Evolutionary conservation across 2,888 invertebrate species (phyloP), one percentile per base, ranked within the genome.

Genomic region (Amiota mariae): DNA sequence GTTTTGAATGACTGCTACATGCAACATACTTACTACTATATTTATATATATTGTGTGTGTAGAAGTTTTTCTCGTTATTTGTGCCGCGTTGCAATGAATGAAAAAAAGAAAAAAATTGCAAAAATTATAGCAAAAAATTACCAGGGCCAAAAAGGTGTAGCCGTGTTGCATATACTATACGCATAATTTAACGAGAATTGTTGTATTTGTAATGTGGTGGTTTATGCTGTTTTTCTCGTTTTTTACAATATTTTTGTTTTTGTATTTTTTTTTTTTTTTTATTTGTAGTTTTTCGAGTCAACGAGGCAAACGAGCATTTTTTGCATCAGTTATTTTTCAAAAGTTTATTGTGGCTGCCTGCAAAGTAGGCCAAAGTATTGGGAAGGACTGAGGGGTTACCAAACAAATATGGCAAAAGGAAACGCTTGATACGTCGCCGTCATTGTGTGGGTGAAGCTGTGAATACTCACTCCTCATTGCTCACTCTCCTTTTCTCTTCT

Each of bases 111-210:
- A 24, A 59, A 18, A 18, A 20, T 59, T 11, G 20, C 15, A 20
- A 59, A 59, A 36, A 36, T 36, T 15, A 20, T 20, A 59, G 18
- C 59, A 3, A 59, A 59, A 20, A 59, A 59, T 59, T 59, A 59
- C 59, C 20, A 59, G 15, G 57, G 36, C 36, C 36, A 36, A 36
- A 15, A 59, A 20, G 59, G 66, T 66, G 66, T 48, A 66, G 18
- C 18, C 47, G 66, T 49, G 47, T 49, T 36, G 36, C 36, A 36
- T 36, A 36, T 36, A 36, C 15, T 48, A 18, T 36, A 66, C 66
- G 66, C 66, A 66, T 66, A 66, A 66, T 66, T 66, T 66, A 66
- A 48, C 66, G 66, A 48, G 48, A 15, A n/a, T 49, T 48, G 66
- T 48, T 15, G 11, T 6, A 36, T 6, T 36, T 36, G 36, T 6